Percentiles rank a stretch among this genome's conserved stretches.
Conservation (phyloP, 2,888 invertebrate species). For the Drosophila atroscutellata region DNA sequence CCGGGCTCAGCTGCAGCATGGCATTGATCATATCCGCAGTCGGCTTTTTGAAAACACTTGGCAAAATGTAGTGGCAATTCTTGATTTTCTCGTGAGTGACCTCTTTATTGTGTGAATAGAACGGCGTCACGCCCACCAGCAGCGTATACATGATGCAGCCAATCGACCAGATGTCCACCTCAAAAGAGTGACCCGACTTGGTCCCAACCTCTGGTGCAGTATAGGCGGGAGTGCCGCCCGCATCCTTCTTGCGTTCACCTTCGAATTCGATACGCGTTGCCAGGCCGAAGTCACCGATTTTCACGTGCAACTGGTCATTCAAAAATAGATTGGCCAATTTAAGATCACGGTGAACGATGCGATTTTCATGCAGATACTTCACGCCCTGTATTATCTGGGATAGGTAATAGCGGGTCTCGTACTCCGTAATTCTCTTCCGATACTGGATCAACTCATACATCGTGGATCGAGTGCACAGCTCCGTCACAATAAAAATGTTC, state of each 20-base stretch:
- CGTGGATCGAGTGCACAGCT: constrained; percentile 97
- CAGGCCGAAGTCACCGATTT: constrained; percentile 96
- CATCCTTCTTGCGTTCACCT: no score
- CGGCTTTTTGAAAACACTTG: constrained; percentile 87
- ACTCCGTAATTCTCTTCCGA: constrained; percentile 96
- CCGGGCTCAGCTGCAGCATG: constrained; percentile 94
- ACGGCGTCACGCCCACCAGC: constrained; percentile 98
- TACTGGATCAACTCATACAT: constrained; percentile 99
- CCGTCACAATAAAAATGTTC: constrained; percentile 97
- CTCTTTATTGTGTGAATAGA: constrained; percentile 96
- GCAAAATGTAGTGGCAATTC: constrained; percentile 95
- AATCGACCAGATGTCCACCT: constrained; percentile 99
- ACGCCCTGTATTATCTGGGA: constrained; percentile 96
- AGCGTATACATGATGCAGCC: constrained; percentile 99
- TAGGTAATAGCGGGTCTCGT: constrained; percentile 99
- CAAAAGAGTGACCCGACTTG: constrained; percentile 98
- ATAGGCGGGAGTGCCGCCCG: constrained; percentile 99
- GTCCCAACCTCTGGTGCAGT: constrained; percentile 99
- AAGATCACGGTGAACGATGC: constrained; percentile 98
- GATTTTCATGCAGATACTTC: constrained; percentile 95
- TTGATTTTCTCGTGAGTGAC: constrained; percentile 98
- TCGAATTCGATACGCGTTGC: no score
- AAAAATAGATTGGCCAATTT: constrained; percentile 99
- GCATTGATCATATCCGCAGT: constrained; percentile 92
- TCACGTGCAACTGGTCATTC: constrained; percentile 95